Evolutionary conservation across 2,888 invertebrate genomes (phyloP).

Genomic region (Megamerina dolium): DNA sequence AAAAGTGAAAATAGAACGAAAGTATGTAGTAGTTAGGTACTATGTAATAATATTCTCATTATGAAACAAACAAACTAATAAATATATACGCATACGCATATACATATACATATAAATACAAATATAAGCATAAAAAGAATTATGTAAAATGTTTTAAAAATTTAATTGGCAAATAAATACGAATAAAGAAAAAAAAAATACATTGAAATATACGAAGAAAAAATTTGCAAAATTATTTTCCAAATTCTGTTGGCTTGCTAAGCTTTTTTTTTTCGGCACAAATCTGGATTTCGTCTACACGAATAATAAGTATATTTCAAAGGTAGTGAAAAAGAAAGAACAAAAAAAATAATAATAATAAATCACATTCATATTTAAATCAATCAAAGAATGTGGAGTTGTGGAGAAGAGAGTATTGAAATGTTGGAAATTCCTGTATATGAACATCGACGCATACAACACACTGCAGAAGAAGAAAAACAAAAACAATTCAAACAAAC

Average conservation of each 20-base stretch:
- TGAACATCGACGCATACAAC: too few species aligned
- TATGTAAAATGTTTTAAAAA: constrained; percentile 9
- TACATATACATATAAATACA: neutral
- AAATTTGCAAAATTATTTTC: constrained; percentile 16
- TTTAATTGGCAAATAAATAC: constrained; percentile 18
- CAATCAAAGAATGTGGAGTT: too few species aligned
- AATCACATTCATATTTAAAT: too few species aligned
- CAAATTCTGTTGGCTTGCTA: constrained; percentile 18
- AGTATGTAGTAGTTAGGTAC: too few species aligned
- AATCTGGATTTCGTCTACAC: constrained; percentile 1
- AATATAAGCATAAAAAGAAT: constrained; percentile 6
- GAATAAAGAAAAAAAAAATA: constrained; percentile 21
- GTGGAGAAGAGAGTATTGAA: too few species aligned
- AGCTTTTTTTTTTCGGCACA: neutral
- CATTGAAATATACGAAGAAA: constrained; percentile 22
- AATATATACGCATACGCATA: constrained; percentile 9
- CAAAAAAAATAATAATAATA: constrained; percentile 1
- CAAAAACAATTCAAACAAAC: too few species aligned
- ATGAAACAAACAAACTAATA: too few species aligned
- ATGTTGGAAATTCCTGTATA: too few species aligned
- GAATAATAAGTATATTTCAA: neutral
- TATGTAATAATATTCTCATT: too few species aligned
- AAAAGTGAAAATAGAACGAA: too few species aligned
- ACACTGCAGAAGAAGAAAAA: too few species aligned
- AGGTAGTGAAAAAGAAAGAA: constrained; percentile 6